These are phyloP conservation scores for Capra hircus DNA, from an alignment of 2,113 vertebrate species.

Conservation along the genomic window DNA sequence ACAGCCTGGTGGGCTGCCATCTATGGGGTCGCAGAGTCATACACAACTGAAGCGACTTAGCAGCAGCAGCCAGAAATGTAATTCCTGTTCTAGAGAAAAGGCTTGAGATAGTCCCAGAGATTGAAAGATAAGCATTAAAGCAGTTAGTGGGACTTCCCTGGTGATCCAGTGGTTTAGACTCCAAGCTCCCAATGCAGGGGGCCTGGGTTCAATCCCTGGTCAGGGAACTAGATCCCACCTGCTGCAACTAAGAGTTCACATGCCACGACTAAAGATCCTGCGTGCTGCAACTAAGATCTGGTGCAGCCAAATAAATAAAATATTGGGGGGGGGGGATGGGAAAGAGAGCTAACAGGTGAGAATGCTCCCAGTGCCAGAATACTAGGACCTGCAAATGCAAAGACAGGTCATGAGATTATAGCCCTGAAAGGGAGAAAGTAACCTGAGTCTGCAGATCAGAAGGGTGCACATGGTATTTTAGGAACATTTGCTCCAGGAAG, in stretches of 20 bases:
- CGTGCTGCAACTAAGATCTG: not conserved
- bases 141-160: not conserved
- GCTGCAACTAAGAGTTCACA: not conserved
- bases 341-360: not conserved
- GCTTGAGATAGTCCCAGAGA: not conserved
- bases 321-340: too few relatives aligned
- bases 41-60: too few relatives aligned
- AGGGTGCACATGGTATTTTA: not conserved
- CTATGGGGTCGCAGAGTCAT: too few relatives aligned
- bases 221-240: not conserved
- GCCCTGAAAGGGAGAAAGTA: not conserved
- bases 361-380: fast-evolving
- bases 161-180: not conserved
- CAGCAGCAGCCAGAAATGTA: too few relatives aligned
- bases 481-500: not conserved
- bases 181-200: not conserved
- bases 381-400: too few relatives aligned
- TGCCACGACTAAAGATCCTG: not conserved
- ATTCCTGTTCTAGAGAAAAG: not conserved
- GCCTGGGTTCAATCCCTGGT: not conserved
- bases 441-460: too few relatives aligned
- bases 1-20: too few relatives aligned
- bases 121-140: not conserved
- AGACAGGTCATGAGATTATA: not conserved
- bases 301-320: not conserved